These are phyloP conservation scores for Paratrypauchen microcephalus DNA, from an alignment of 2,797 vertebrate genomes.

Conservation along the genomic window DNA sequence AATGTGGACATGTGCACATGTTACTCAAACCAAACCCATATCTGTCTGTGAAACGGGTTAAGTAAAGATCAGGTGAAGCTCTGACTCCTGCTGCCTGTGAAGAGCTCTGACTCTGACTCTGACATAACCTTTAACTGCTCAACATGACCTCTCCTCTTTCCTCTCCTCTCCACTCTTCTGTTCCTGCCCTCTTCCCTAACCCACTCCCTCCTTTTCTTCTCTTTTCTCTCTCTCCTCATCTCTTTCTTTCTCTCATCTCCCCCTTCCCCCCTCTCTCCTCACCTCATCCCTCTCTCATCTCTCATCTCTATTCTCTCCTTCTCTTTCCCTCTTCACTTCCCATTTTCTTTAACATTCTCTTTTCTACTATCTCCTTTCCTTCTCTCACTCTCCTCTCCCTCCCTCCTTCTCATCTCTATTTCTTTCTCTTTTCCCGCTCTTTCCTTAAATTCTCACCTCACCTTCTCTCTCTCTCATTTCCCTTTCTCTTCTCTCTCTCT, in stretches of 20 bases:
- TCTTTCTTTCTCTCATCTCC: no score
- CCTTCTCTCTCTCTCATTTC: no score
- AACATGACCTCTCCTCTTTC: conserved; percentile 18
- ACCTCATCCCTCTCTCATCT: no score
- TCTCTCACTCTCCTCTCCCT: no score
- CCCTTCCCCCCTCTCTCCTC: not conserved
- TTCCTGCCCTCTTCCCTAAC: not conserved
- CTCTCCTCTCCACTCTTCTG: conserved; percentile 12
- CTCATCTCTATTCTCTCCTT: not conserved
- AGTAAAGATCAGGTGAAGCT: not conserved
- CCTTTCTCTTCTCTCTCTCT: no score
- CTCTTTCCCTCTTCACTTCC: not conserved
- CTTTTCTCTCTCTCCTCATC: not conserved
- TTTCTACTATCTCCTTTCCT: not conserved
- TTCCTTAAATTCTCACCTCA: not conserved
- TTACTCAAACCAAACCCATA: not conserved
- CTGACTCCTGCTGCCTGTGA: not conserved
- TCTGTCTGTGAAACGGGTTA: not conserved
- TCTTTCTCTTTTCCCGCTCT: not conserved
- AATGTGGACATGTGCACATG: not conserved
- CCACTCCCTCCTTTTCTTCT: not conserved
- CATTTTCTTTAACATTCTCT: not conserved
- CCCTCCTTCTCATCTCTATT: not conserved
- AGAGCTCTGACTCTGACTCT: conserved; percentile 10
- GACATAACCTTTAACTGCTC: conserved; percentile 28